Base-by-base conservation (phyloP, 2,888 invertebrate species). In the Troides oblongomaculatus region DNA sequence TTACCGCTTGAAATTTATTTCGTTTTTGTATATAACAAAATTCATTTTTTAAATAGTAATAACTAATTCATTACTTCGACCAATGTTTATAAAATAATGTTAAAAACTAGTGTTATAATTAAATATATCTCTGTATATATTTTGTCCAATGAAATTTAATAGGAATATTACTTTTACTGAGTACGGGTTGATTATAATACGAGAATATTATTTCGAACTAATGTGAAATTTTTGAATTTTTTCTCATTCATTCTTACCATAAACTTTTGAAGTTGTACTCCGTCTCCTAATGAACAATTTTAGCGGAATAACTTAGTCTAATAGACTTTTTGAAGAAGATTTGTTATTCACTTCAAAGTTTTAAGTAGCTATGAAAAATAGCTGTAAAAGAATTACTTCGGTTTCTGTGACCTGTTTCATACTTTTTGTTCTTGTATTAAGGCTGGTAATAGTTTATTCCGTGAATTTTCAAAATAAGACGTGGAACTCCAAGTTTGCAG, bases 341-440 rank as follows among this genome's bases (percentile, higher is more conserved):
- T 91, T 92, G 91, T 91, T 91, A 91, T 91, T 90, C 90, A 89
- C 87, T 90, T 85, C 85, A 87, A 91, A 91, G 84, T 91, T 92
- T 91, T 90, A 91, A 91, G 91, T 90, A 90, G 85, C 88, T 91
- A 90, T 88, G 90, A 90, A 90, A 89, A 88, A 89, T 85, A 84
- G 86, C 88, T 85, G 86, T 87, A 84, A 85, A 88, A 89, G 88
- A 87, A 87, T 90, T 87, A 88, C 87, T 88, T 84, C 83, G 85
- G 78, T 81, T 81, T 71, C 75, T 64, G 72, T 74, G 76, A 77
- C 76, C 75, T 72, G 80, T 77, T 79, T 78, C 71, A 68, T 71
- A 76, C 86, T 81, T 78, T 72, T 25, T 18, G 66, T 4, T 53
- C 61, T 70, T 68, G 57, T 39, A 62, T 73, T 81, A 89, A 77